A percentile compares a stretch with the other conserved stretches of the same genome.
Evolutionary conservation across 2,888 invertebrate genomes (phyloP).

Genomic region (Entomobrya proxima): DNA sequence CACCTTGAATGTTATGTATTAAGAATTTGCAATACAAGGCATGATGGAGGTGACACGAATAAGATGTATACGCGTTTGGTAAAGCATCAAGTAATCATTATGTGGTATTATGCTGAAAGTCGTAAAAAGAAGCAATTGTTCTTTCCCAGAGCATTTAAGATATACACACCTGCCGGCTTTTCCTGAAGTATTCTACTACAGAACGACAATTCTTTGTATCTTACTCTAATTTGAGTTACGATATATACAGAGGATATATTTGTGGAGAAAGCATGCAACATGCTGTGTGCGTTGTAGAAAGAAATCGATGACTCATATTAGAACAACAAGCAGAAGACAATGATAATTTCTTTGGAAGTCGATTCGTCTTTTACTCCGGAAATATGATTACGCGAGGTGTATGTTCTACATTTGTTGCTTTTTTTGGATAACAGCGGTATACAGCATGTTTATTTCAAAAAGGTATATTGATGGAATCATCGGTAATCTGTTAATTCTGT

Average conservation of each 20-base stretch:
- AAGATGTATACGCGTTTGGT: too few relatives aligned
- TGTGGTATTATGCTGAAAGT: not conserved
- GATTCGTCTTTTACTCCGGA: not conserved
- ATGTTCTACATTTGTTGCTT: slow-evolving; percentile 30
- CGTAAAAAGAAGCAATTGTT: not conserved
- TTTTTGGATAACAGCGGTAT: not conserved
- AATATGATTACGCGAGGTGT: not conserved
- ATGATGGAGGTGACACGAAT: too few relatives aligned
- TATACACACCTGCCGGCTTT: not conserved
- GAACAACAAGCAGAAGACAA: not conserved
- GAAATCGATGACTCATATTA: slow-evolving; percentile 25
- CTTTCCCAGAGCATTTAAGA: not conserved
- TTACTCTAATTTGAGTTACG: not conserved
- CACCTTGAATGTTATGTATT: too few relatives aligned
- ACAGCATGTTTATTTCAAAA: too few relatives aligned
- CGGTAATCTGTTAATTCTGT: not conserved
- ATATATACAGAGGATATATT: too few relatives aligned
- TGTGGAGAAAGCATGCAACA: not conserved
- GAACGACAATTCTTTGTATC: not conserved
- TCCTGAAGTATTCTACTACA: not conserved
- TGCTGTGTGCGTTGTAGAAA: not conserved
- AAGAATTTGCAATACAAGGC: too few relatives aligned
- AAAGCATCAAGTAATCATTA: too few relatives aligned
- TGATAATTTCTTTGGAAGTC: not conserved
- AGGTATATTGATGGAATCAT: too few relatives aligned